Evolutionary conservation across 2,113 vertebrate genomes (phyloP).

Genomic region (Passer montanus): DNA sequence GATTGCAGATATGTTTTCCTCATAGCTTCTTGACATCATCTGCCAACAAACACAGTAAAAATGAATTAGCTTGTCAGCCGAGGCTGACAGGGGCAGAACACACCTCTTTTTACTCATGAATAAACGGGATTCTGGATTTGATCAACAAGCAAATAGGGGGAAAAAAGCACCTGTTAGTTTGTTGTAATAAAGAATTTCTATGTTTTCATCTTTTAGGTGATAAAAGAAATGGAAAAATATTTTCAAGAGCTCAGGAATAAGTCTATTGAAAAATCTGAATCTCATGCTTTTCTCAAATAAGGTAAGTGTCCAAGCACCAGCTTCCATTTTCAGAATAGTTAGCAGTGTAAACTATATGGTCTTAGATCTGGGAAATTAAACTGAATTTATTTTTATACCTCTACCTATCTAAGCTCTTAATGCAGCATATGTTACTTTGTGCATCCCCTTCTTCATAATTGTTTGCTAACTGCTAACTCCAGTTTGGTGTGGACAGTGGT

Average conservation of each 20-base stretch:
- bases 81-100: not conserved
- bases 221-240: not conserved
- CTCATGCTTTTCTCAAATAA: not conserved
- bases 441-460: not conserved
- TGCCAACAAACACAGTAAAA: constrained; percentile 69
- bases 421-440: not conserved
- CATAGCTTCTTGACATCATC: constrained; percentile 83
- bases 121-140: not conserved
- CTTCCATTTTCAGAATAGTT: not conserved
- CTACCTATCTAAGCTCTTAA: not conserved
- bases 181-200: not conserved
- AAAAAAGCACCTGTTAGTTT: not conserved
- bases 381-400: not conserved
- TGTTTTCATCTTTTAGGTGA: not conserved
- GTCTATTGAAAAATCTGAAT: not conserved
- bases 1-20: constrained; percentile 78
- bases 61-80: constrained; percentile 31
- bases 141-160: not conserved
- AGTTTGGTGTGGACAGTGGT: not conserved
- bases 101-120: not conserved
- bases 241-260: not conserved
- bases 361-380: not conserved
- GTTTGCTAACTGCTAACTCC: not conserved
- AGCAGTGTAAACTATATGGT: not conserved
- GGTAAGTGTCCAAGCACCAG: not conserved